These are phyloP conservation scores for Staurois parvus DNA, from an alignment of 2,797 vertebrate species.

Conservation along the genomic window DNA sequence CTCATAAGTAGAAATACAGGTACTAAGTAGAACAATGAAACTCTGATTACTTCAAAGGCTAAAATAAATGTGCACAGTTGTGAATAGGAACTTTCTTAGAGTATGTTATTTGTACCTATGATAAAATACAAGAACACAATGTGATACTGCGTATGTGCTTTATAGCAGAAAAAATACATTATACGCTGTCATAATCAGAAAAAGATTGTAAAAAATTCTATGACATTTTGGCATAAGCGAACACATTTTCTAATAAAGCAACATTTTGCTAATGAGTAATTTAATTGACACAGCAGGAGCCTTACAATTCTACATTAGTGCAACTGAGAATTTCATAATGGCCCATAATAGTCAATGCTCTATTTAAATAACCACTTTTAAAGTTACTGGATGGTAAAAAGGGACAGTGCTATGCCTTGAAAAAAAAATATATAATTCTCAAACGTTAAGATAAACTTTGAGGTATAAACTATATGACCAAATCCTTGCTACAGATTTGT, in stretches of 20 bases:
- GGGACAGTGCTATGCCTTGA: background rate
- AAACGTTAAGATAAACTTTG: background rate
- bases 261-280: background rate
- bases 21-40: slow-evolving; percentile 37
- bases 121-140: slow-evolving; percentile 1
- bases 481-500: background rate
- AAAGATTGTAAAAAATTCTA: background rate
- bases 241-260: slow-evolving; percentile 1
- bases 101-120: background rate
- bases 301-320: background rate
- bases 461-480: background rate
- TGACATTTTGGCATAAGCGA: background rate
- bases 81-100: slow-evolving; percentile 2
- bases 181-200: background rate
- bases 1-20: slow-evolving; percentile 28
- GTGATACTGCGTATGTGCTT: background rate
- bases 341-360: background rate
- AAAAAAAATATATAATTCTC: background rate
- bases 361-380: background rate
- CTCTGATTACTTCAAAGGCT: slow-evolving; percentile 34
- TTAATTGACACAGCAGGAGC: slow-evolving; percentile 7
- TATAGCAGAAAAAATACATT: background rate
- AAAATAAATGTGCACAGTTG: slow-evolving; percentile 25
- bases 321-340: background rate
- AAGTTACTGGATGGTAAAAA: background rate